Percentiles rank a stretch among this genome's conserved stretches.
Evolutionary conservation across 2,888 invertebrate species (phyloP).

Genomic region (Eupithecia inturbata): DNA sequence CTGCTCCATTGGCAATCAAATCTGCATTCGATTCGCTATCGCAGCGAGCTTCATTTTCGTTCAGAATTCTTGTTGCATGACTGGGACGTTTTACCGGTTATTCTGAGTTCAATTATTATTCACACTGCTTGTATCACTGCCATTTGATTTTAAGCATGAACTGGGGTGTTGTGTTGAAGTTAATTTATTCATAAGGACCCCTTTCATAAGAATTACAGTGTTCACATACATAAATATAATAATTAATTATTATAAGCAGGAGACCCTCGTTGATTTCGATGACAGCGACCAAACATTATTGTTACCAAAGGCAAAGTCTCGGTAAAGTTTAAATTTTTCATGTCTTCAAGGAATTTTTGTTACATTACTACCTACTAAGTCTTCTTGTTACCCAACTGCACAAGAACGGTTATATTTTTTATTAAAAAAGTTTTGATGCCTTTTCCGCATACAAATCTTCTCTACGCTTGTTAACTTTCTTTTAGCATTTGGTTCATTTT

Average conservation of each 20-base stretch:
- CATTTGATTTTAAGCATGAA: neutral
- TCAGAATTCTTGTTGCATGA: conserved; percentile 57
- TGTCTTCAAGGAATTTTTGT: neutral
- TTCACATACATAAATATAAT: too few relatives aligned
- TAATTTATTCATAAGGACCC: neutral
- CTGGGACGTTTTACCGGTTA: conserved; percentile 56
- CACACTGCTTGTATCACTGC: conserved; percentile 34
- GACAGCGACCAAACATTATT: too few relatives aligned
- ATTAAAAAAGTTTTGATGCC: neutral
- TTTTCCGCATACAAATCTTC: too few relatives aligned
- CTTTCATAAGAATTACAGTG: too few relatives aligned
- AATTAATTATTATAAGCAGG: too few relatives aligned
- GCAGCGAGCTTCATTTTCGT: conserved; percentile 44
- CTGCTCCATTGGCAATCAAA: conserved; percentile 41
- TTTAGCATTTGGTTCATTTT: too few relatives aligned
- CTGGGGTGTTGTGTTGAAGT: neutral
- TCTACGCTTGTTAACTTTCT: too few relatives aligned
- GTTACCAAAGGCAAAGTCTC: too few relatives aligned
- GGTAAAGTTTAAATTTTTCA: neutral
- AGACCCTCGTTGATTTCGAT: too few relatives aligned
- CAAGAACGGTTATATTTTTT: neutral
- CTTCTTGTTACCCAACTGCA: neutral
- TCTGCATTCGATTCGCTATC: conserved; percentile 41
- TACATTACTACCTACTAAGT: neutral
- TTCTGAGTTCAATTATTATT: conserved; percentile 43